Evolutionary conservation across 2,113 vertebrate species (phyloP).

Genomic region (Puffinus mauretanicus): DNA sequence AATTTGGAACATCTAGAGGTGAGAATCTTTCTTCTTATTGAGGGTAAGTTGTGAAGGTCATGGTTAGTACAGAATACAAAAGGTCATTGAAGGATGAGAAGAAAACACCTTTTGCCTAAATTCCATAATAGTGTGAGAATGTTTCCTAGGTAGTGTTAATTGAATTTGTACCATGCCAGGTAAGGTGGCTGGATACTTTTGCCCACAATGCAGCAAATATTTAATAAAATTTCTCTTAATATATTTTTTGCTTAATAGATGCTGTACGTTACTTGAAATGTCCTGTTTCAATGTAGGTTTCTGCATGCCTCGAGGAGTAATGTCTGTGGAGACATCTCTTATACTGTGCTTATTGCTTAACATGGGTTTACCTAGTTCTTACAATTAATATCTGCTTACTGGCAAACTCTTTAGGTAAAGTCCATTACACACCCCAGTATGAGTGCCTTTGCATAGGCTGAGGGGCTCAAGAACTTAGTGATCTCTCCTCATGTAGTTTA

Average conservation of each 20-base stretch:
- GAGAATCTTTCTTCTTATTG: neutral
- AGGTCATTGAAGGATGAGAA: neutral
- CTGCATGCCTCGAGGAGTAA: neutral
- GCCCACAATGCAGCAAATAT: neutral
- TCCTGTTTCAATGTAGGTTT: neutral
- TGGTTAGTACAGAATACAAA: neutral
- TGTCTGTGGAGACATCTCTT: neutral
- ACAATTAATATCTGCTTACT: neutral
- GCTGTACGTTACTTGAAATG: rapidly evolving
- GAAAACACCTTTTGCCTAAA: neutral
- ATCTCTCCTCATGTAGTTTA: neutral
- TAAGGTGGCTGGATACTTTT: neutral
- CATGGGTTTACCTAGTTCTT: neutral
- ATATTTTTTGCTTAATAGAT: neutral
- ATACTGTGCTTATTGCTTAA: neutral
- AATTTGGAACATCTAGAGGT: neutral
- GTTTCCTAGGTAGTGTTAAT: neutral
- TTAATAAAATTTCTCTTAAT: neutral
- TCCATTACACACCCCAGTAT: rapidly evolving
- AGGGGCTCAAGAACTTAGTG: neutral
- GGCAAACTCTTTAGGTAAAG: neutral
- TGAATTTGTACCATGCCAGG: neutral
- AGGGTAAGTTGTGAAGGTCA: neutral
- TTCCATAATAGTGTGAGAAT: neutral
- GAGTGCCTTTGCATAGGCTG: neutral